Conservation (phyloP, 2,797 vertebrate genomes). For the Melanotaenia maccullochi region DNA sequence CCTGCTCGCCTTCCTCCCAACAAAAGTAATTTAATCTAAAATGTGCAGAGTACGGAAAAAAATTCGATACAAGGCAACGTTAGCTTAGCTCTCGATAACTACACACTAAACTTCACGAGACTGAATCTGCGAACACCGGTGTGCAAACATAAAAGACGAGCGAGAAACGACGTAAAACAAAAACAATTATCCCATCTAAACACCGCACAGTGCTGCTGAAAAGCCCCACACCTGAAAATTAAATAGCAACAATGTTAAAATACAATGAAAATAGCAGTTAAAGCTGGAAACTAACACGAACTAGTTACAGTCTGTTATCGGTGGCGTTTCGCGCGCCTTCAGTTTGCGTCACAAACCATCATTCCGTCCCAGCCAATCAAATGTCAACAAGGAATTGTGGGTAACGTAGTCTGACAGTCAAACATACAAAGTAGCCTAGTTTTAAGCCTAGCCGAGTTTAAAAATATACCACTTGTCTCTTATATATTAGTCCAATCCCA, state of each 20-base stretch:
- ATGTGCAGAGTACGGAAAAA: neutral
- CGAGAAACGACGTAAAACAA: fast-evolving
- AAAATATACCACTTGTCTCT: neutral
- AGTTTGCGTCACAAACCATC: constrained; percentile 36
- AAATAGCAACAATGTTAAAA: neutral
- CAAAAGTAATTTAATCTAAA: neutral
- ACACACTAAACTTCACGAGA: neutral
- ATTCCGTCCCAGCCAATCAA: constrained; percentile 48
- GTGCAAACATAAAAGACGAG: neutral
- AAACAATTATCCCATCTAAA: neutral
- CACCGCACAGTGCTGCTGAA: fast-evolving
- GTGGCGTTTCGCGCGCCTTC: constrained; percentile 64
- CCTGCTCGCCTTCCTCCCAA: neutral
- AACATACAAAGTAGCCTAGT: neutral
- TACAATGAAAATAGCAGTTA: fast-evolving
- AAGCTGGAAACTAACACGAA: neutral
- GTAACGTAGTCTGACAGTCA: constrained; percentile 59
- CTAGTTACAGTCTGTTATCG: neutral
- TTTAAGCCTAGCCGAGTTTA: too few species aligned
- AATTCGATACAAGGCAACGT: neutral
- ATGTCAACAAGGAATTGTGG: constrained; percentile 29
- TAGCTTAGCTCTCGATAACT: constrained; percentile 13
- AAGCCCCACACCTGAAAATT: neutral
- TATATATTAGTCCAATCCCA: neutral
- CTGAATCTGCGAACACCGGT: neutral